Evolutionary conservation across 1,140 invertebrate species (phyloP).

Genomic region (Drosophila sp.): DNA sequence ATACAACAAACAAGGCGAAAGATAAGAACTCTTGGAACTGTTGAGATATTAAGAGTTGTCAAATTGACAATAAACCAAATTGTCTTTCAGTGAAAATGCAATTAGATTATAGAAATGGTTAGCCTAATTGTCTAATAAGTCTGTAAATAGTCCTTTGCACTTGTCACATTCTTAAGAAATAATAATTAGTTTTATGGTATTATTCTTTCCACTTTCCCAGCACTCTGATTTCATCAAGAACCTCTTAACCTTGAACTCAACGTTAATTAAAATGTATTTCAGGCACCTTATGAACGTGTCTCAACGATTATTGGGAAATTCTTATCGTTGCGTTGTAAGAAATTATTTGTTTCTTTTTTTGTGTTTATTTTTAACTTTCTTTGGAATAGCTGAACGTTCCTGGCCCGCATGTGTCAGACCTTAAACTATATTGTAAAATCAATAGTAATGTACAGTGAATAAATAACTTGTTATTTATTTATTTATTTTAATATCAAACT

Average conservation of each 20-base stretch:
- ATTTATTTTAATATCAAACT: slow-evolving; percentile 1
- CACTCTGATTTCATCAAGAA: background rate
- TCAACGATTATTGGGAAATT: slow-evolving; percentile 14
- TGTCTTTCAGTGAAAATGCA: background rate
- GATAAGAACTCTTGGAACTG: too few relatives aligned
- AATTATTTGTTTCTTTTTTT: slow-evolving; percentile 23
- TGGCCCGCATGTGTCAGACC: slow-evolving; percentile 18
- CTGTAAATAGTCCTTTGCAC: slow-evolving; percentile 2
- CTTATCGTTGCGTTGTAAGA: slow-evolving; percentile 22
- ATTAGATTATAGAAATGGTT: background rate
- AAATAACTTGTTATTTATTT: slow-evolving; percentile 6
- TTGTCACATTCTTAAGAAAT: slow-evolving; percentile 8
- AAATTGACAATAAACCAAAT: background rate
- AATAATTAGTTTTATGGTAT: background rate
- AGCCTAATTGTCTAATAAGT: background rate
- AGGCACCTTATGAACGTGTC: slow-evolving; percentile 42
- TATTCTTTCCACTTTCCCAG: slow-evolving; percentile 16
- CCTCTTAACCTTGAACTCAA: slow-evolving; percentile 57
- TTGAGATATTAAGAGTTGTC: too few relatives aligned
- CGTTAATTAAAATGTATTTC: slow-evolving; percentile 39
- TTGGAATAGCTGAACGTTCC: slow-evolving; percentile 20
- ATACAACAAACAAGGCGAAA: too few relatives aligned
- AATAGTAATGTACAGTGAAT: slow-evolving; percentile 15
- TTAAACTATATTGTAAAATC: slow-evolving; percentile 8
- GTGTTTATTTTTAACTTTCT: slow-evolving; percentile 25